Base-by-base conservation (phyloP, 1,140 invertebrate species). In the Hypsibius dujardini region DNA sequence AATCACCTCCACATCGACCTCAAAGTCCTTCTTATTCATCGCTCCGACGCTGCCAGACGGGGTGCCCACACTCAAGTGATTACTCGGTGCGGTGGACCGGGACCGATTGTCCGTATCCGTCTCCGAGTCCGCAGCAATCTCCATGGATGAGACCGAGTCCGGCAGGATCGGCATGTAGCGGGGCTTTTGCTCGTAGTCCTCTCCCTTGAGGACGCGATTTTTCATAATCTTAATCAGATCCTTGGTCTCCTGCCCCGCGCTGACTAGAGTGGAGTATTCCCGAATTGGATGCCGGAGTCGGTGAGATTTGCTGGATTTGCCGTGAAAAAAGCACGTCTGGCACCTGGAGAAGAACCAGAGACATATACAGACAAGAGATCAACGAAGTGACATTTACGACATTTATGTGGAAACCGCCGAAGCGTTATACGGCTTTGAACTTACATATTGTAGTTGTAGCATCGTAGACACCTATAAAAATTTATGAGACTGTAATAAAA, bases 381-480 rank as follows among this genome's bases (percentile, higher is more conserved):
- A 28, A 28, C 28, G 28, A 28, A 28, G 28, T 28, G 28, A 28
- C 28, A 56, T 56, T 56, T 56, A 7, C 7, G n/a, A 12, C 50
- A 56, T 56, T n/a, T 7, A n/a, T 56, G 50, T 12, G 7, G 7
- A 56, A n/a, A n/a, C n/a, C 50, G 50, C 50, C 50, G n/a, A 12
- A 56, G 7, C n/a, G 7, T 56, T 56, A 56, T 56, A 7, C 7
- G n/a, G 50, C n/a, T n/a, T 7, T 56, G n/a, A 56, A 56, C 50
- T 56, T 56, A 56, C 62, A 67, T 67, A 42, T 67, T 67, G 42
- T 67, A 67, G 62, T 67, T 67, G 62, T 67, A 67, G 62, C 62
- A 67, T 67, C 62, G 62, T 7, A 67, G 42, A 67, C 62, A 67
- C 62, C 62, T 67, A 28, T 28, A 28, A 28, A 28, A 28, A 28